Percentiles rank a stretch among this genome's conserved stretches.
Evolutionary conservation across 1,140 invertebrate genomes (phyloP).

Genomic region (Papilio helenus): DNA sequence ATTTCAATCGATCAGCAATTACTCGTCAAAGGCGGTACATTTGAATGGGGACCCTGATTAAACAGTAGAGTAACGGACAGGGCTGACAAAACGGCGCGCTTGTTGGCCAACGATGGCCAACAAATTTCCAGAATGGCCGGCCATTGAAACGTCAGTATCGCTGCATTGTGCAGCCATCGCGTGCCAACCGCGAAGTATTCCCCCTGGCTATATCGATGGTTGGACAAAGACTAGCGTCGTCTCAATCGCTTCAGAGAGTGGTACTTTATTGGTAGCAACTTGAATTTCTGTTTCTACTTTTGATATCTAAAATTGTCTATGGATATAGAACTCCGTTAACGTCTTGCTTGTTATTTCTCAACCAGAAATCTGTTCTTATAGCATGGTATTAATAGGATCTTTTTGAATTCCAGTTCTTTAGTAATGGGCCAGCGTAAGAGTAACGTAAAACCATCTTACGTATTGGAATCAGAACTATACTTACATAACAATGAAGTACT

Average conservation of each 20-base stretch:
- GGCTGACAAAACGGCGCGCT: slow-evolving; percentile 77
- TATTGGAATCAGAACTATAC: too few relatives aligned
- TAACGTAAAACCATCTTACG: too few relatives aligned
- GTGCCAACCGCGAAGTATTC: slow-evolving; percentile 40
- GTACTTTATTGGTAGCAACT: background rate
- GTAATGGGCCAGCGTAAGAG: too few relatives aligned
- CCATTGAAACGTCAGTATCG: slow-evolving; percentile 76
- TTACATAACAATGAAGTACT: too few relatives aligned
- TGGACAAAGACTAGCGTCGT: slow-evolving; percentile 12
- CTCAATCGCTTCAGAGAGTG: slow-evolving; percentile 7
- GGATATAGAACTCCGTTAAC: too few relatives aligned
- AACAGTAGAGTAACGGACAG: slow-evolving; percentile 69
- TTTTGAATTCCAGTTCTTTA: too few relatives aligned
- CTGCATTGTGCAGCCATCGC: slow-evolving; percentile 65
- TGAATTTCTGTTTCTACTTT: background rate
- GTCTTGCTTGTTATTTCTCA: too few relatives aligned
- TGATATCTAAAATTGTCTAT: background rate
- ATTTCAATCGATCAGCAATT: slow-evolving; percentile 80
- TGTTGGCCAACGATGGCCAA: slow-evolving; percentile 57
- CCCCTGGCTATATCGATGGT: slow-evolving; percentile 41
- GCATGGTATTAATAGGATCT: too few relatives aligned
- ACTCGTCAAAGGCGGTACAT: slow-evolving; percentile 78
- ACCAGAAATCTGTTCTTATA: too few relatives aligned
- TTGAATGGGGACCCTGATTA: slow-evolving; percentile 73
- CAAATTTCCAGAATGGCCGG: slow-evolving; percentile 74